Evolutionary conservation across 1,140 invertebrate species (phyloP).

Genomic region (Lerema accius): DNA sequence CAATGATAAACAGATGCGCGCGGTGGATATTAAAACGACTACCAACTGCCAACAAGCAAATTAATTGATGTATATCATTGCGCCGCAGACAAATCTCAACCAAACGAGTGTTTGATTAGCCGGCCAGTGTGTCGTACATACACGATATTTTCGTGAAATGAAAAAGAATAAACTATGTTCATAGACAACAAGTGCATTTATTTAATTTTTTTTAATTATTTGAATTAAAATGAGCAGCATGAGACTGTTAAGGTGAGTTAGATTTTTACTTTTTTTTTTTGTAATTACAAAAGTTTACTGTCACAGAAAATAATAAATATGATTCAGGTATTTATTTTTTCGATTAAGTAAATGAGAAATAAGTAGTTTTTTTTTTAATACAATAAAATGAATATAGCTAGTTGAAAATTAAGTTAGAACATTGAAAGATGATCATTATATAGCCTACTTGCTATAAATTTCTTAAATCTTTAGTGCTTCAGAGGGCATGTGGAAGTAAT

Average conservation of each 20-base stretch:
- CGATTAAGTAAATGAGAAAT: too few relatives aligned
- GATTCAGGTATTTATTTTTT: too few relatives aligned
- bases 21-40: slow-evolving; percentile 41
- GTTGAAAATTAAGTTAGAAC: too few relatives aligned
- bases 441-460: too few relatives aligned
- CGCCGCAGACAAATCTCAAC: slow-evolving; percentile 54
- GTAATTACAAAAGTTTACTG: too few relatives aligned
- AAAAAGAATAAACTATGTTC: slow-evolving; percentile 29
- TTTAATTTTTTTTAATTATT: slow-evolving; percentile 20
- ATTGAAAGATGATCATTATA: too few relatives aligned
- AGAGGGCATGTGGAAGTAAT: too few relatives aligned
- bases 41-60: slow-evolving; percentile 53
- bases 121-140: slow-evolving; percentile 19
- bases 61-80: slow-evolving; percentile 69
- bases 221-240: slow-evolving; percentile 6
- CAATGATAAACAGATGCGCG: slow-evolving; percentile 3
- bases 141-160: slow-evolving; percentile 13
- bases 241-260: slow-evolving; percentile 36
- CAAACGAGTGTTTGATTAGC: slow-evolving; percentile 41
- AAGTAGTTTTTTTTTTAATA: too few relatives aligned
- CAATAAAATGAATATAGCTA: too few relatives aligned
- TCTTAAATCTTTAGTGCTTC: too few relatives aligned
- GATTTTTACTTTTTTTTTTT: not conserved
- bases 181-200: slow-evolving; percentile 30
- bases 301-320: too few relatives aligned